These are phyloP conservation scores for Cydia strobilella DNA, from an alignment of 1,140 invertebrate genomes.

Conservation along the genomic window DNA sequence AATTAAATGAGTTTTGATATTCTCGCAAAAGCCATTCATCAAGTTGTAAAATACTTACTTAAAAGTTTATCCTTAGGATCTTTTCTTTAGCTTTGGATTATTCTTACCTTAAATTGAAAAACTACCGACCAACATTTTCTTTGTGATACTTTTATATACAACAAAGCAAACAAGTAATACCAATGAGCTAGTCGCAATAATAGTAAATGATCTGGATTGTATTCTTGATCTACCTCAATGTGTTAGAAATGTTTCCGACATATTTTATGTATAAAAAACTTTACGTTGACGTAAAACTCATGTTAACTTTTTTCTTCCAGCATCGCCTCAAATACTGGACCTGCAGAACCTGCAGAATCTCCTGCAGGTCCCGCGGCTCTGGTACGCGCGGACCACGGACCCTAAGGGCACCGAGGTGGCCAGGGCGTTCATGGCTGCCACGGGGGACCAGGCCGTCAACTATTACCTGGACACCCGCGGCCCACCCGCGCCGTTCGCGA, in stretches of 20 bases:
- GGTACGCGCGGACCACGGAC: conserved; percentile 59
- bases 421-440: conserved; percentile 54
- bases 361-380: conserved; percentile 65
- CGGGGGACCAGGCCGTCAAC: conserved; percentile 49
- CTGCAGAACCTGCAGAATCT: conserved; percentile 57
- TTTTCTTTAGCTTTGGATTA: not conserved
- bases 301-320: conserved; percentile 47
- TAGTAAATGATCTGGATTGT: too few species aligned
- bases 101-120: not conserved
- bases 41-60: not conserved
- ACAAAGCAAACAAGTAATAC: too few species aligned
- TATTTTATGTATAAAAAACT: too few species aligned
- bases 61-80: not conserved
- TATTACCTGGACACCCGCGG: conserved; percentile 65
- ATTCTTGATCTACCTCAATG: too few species aligned
- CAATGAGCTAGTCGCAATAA: too few species aligned
- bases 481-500: conserved; percentile 62
- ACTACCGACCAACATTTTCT: not conserved
- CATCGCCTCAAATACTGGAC: conserved; percentile 51
- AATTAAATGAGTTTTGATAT: not conserved
- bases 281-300: not conserved
- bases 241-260: too few species aligned
- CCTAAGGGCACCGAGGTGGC: conserved; percentile 60
- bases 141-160: not conserved
- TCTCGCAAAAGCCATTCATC: not conserved